These are phyloP conservation scores for Falco peregrinus DNA, from an alignment of 2,797 vertebrate genomes.

Conservation along the genomic window DNA sequence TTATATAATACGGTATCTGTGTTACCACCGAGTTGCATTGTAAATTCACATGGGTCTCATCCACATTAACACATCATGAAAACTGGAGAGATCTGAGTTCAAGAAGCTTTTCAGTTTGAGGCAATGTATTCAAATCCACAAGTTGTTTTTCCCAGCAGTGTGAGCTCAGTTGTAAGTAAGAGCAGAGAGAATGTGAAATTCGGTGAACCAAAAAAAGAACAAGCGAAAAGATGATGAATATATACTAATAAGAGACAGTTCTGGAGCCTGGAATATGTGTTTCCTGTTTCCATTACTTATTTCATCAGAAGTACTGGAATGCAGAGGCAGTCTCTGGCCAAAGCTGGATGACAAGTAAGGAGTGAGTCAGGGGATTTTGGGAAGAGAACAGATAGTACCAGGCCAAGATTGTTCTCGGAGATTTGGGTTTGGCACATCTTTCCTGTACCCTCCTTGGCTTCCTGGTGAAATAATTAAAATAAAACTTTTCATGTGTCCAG, in stretches of 20 bases:
- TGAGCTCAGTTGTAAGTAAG: not conserved
- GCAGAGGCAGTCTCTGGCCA: constrained; percentile 7
- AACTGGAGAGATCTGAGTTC: not conserved
- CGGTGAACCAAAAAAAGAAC: constrained; percentile 25
- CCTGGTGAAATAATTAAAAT: not conserved
- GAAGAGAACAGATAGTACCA: not conserved
- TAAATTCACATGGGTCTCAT: not conserved
- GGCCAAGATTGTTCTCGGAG: not conserved
- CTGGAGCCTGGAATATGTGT: constrained; percentile 18
- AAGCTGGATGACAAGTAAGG: constrained; percentile 21
- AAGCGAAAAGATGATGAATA: constrained; percentile 24
- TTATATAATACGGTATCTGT: not conserved
- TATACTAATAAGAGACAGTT: constrained; percentile 34
- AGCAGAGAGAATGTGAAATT: constrained; percentile 3
- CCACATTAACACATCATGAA: not conserved
- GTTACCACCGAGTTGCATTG: not conserved
- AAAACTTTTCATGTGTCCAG: not conserved
- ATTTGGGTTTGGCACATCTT: not conserved
- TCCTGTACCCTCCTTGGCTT: not conserved
- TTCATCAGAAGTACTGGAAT: constrained; percentile 35
- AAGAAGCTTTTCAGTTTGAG: not conserved
- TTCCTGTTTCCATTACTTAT: constrained; percentile 57
- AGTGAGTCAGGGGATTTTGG: constrained; percentile 49
- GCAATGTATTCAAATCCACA: not conserved
- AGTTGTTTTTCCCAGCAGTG: not conserved